Conservation (phyloP, 2,888 invertebrate genomes). For the Melieria crassipennis region DNA sequence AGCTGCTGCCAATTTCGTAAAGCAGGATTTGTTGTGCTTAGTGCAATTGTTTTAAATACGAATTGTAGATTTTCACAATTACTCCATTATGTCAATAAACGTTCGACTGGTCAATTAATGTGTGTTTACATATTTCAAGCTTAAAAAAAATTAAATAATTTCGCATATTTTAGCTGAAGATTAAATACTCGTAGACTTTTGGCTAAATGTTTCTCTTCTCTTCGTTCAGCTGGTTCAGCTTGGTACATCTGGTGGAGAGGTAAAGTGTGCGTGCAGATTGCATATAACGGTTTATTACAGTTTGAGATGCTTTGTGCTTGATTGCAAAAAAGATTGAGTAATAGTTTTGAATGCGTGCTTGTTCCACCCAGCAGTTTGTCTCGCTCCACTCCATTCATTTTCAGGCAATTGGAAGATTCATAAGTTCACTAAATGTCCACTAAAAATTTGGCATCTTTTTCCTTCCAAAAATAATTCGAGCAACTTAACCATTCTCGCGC, state of each 20-base stretch:
- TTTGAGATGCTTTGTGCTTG: neutral
- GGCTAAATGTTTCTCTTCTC: slow-evolving; percentile 25
- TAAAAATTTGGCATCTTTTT: too few species aligned
- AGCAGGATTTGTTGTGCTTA: too few species aligned
- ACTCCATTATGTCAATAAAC: neutral
- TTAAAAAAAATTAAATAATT: slow-evolving; percentile 8
- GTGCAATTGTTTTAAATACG: too few species aligned
- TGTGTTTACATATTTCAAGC: neutral
- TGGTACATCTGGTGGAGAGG: slow-evolving; percentile 59
- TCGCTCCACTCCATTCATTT: too few species aligned
- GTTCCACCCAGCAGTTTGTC: too few species aligned
- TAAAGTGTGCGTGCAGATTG: slow-evolving; percentile 43
- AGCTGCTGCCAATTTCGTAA: too few species aligned
- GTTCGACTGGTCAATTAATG: slow-evolving; percentile 20
- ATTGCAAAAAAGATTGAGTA: neutral
- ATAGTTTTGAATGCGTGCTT: neutral
- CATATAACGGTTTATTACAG: neutral
- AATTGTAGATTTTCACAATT: neutral
- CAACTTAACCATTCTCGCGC: too few species aligned
- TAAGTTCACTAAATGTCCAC: too few species aligned
- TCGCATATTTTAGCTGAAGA: slow-evolving; percentile 15
- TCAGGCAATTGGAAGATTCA: too few species aligned
- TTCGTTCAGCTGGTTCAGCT: slow-evolving; percentile 54
- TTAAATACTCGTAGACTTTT: too few species aligned
- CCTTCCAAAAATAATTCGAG: too few species aligned